phyloP scores from a whole-genome alignment of 2,113 vertebrate genomes.

The Eublepharis macularius region DNA sequence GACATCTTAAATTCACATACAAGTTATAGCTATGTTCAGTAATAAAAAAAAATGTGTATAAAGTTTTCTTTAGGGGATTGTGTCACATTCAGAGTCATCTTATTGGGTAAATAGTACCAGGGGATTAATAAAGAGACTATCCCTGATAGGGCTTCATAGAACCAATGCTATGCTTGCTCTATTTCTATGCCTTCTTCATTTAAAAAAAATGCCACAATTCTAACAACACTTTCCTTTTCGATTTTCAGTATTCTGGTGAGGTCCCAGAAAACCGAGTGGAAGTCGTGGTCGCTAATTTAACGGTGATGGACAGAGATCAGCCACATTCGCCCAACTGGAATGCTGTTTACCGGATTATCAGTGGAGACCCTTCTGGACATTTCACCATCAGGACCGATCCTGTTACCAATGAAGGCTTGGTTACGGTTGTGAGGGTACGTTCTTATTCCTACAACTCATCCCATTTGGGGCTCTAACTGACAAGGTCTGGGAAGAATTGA shows the following conservation, averaged over 20 bases:
- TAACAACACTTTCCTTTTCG: neutral
- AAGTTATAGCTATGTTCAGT: too few species aligned
- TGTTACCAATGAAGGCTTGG: slow-evolving; percentile 90
- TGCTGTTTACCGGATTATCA: slow-evolving; percentile 91
- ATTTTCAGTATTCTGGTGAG: slow-evolving; percentile 86
- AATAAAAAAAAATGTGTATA: too few species aligned
- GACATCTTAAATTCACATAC: too few species aligned
- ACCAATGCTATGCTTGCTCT: neutral
- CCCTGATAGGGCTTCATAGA: neutral
- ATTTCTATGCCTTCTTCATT: neutral
- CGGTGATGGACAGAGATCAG: slow-evolving; percentile 90
- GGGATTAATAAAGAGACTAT: too few species aligned
- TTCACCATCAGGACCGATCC: slow-evolving; percentile 92
- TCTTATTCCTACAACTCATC: neutral
- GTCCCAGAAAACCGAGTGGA: slow-evolving; percentile 92
- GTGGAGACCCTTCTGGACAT: slow-evolving; percentile 88
- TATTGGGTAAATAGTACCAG: too few species aligned
- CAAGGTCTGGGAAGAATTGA: neutral
- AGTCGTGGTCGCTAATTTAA: slow-evolving; percentile 89
- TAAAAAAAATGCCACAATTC: neutral
- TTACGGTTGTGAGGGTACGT: slow-evolving; percentile 92
- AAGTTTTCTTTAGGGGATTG: too few species aligned
- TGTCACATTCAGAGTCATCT: too few species aligned
- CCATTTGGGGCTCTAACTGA: neutral
- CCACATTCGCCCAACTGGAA: slow-evolving; percentile 95